Base-by-base conservation (phyloP, 2,113 vertebrate genomes). In the Hylia prasina region DNA sequence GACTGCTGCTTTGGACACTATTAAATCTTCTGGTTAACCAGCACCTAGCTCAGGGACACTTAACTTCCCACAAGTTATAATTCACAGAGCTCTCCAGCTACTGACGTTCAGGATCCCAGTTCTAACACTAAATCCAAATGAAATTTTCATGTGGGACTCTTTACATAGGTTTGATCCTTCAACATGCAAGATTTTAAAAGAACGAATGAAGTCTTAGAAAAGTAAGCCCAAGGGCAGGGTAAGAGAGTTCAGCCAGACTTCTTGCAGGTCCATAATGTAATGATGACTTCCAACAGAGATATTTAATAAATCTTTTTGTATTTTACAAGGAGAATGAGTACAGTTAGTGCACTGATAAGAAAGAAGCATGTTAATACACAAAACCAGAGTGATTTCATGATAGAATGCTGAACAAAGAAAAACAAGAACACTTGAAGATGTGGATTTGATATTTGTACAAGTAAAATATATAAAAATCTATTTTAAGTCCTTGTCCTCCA, bases 181-280 rank as follows among this genome's bases (percentile, higher is more conserved):
- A 77, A 50, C 7, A 58, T 13, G 7, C 9, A 78, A 54, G 50
- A 73, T 16, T 63, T 77, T 24, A 87, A 83, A 73, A 4, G 15
- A 40, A 4, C 1, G 51, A 79, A 72, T 27, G 27, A 68, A 75
- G 50, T 44, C 60, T 81, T 17, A 22, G 30, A 56, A 89, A 87
- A 84, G 24, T 37, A 63, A 87, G 40, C 25, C 19, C 5, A 5
- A 57, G n/a, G 4, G n/a, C 17, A 31, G 22, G 18, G 21, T 47
- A 58, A 90, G 14, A 18, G n/a, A 87, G 24, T 33, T 68, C 44
- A 87, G 30, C 5, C 33, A 77, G 13, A 83, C 24, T 77, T 72
- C n/a, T 19, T 73, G 5, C 22, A 66, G 4, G 13, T n/a, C 21
- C 60, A 31, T 0, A 0, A 60, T 31, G 28, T 25, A 87, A 81